A percentile compares a stretch with the other conserved stretches of the same genome.
Evolutionary conservation across 2,113 vertebrate species (phyloP).

Genomic region (Bufo bufo): DNA sequence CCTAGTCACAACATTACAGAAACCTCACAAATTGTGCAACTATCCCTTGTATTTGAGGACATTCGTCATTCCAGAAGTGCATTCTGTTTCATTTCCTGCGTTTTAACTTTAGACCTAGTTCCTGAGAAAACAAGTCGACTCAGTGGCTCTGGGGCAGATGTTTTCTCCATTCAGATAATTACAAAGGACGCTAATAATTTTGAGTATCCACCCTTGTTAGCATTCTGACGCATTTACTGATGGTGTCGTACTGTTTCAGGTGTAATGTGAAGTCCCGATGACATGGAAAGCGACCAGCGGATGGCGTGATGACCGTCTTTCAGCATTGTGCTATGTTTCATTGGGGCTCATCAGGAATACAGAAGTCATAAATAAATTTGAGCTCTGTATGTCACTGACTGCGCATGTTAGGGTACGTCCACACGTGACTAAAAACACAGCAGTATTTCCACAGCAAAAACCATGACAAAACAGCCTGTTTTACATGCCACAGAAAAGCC

Average conservation of each 20-base stretch:
- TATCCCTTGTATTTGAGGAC: background rate
- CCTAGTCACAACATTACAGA: background rate
- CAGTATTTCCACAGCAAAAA: too few species aligned
- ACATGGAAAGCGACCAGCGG: background rate
- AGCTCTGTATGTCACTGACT: background rate
- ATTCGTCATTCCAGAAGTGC: background rate
- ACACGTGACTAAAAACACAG: too few species aligned
- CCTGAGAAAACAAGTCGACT: background rate
- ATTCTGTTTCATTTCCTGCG: background rate
- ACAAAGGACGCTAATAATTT: background rate
- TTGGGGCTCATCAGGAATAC: background rate
- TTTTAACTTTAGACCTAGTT: background rate
- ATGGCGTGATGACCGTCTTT: background rate
- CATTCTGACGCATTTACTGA: background rate
- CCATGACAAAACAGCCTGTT: too few species aligned
- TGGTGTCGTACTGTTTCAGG: background rate
- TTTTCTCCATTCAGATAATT: background rate
- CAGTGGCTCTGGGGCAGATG: background rate
- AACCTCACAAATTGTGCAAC: background rate
- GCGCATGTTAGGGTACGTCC: too few species aligned
- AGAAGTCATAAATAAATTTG: background rate
- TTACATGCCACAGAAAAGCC: too few species aligned
- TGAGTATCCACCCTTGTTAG: conserved; percentile 3
- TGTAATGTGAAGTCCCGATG: background rate
- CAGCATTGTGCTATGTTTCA: background rate